Evolutionary conservation across 2,113 vertebrate genomes (phyloP), one percentile per base, ranked within the genome.

Genomic region (Caranx ignobilis): DNA sequence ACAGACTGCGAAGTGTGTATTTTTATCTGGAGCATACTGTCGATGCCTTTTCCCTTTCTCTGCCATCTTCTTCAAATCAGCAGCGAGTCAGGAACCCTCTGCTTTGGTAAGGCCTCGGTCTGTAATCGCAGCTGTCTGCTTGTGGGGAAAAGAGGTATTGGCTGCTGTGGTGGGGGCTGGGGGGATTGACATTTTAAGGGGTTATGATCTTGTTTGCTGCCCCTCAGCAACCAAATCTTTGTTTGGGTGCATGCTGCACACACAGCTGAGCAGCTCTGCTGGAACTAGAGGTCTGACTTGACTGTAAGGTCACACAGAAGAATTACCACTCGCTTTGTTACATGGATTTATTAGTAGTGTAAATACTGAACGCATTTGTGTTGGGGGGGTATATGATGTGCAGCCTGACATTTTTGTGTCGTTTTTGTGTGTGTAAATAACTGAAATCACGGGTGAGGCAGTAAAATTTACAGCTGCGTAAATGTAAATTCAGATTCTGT

Each of bases 171-270:
- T 52, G 41, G 67, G 5, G 43, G 63, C 64, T 79, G 61, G 37
- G 41, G 81, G 60, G 63, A 60, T 41, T 90, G 87, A 90, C 90
- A 90, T 91, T 90, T 90, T 79, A 81, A 74, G 68, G 71, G 80
- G 79, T 84, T 71, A 63, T 71, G 80, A 82, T 83, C 81, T 85
- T 61, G 61, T 73, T 63, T 82, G 54, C 35, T 87, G 82, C 39
- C 85, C 61, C 82, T 82, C 75, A 77, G 85, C 78, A 54, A 60
- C 82, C 26, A n/a, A 32, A 21, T 85, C 65, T 85, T 81, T 84
- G 88, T 87, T 68, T 87, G 63, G 76, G 37, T 69, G 64, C 47
- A 52, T 1, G 1, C 72, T 64, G 54, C 67, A 60, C 41, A 75
- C 41, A 69, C 69, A 72, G 86, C 75, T 79, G 75, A 83, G 83